phyloP scores from a whole-genome alignment of 2,888 invertebrate genomes.

The Drosophila rubida region DNA sequence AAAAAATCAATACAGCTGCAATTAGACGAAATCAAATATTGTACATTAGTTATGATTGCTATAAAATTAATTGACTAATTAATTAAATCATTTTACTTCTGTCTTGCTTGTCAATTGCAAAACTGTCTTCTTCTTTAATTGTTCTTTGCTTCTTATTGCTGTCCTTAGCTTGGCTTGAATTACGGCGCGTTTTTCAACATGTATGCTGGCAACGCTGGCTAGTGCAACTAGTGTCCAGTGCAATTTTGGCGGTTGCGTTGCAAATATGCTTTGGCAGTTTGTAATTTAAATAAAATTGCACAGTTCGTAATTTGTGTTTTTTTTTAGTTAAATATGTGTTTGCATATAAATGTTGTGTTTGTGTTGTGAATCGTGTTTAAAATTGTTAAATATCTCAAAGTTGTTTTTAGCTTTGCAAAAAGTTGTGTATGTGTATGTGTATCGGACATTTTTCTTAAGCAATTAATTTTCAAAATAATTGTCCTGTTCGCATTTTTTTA shows the following conservation, averaged over 20 bases:
- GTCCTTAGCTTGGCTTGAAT: slow-evolving; percentile 8
- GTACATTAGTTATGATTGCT: slow-evolving; percentile 11
- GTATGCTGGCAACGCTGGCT: slow-evolving; percentile 35
- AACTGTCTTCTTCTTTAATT: background rate
- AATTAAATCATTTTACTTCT: background rate
- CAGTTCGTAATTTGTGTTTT: too few species aligned
- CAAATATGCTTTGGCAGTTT: background rate
- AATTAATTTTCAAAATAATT: too few species aligned
- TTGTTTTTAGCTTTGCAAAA: too few species aligned
- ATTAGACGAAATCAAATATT: slow-evolving; percentile 19
- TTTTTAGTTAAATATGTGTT: too few species aligned
- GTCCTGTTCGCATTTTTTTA: too few species aligned
- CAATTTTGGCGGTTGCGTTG: background rate
- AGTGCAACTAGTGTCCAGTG: background rate
- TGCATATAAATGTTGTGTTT: too few species aligned
- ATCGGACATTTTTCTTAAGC: too few species aligned
- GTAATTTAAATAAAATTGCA: background rate
- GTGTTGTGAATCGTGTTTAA: too few species aligned
- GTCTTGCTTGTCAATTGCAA: background rate
- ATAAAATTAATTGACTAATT: background rate
- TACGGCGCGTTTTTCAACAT: slow-evolving; percentile 1
- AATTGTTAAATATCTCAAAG: too few species aligned
- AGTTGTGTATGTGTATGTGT: too few species aligned
- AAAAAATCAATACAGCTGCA: slow-evolving; percentile 42
- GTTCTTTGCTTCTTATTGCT: background rate